These are phyloP conservation scores for Pelecanoides urinatrix DNA, from an alignment of 2,113 vertebrate genomes.

Conservation along the genomic window DNA sequence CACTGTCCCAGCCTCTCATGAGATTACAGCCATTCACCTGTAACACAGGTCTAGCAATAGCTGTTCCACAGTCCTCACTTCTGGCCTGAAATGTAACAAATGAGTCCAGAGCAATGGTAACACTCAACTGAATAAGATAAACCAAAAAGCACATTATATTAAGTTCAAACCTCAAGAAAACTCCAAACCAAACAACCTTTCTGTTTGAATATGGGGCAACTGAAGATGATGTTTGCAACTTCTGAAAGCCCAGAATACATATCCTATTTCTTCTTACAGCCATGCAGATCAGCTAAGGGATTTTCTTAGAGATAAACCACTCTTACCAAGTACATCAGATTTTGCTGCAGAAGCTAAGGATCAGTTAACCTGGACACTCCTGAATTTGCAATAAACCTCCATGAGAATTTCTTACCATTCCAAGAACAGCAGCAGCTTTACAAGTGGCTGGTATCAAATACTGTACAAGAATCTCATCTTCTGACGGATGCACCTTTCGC, in stretches of 20 bases:
- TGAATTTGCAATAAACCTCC: neutral
- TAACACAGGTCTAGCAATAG: neutral
- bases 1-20: neutral
- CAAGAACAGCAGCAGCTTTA: constrained; percentile 95
- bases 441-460: constrained; percentile 96
- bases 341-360: neutral
- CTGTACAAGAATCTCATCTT: constrained; percentile 95
- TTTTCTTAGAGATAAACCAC: neutral
- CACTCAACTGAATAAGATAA: neutral
- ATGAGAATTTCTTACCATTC: constrained; percentile 85
- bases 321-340: neutral
- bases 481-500: constrained; percentile 89
- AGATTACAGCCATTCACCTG: neutral
- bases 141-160: neutral
- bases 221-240: neutral
- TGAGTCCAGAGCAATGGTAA: neutral
- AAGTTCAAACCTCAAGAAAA: neutral
- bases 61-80: neutral
- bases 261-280: neutral
- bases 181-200: neutral
- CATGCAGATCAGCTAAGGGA: neutral
- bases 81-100: neutral
- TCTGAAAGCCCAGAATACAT: neutral
- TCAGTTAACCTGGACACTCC: neutral
- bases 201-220: neutral